Percentiles rank a stretch among this genome's conserved stretches.
phyloP scores from a whole-genome alignment of 1,140 invertebrate species.

The Nasonia vitripennis region DNA sequence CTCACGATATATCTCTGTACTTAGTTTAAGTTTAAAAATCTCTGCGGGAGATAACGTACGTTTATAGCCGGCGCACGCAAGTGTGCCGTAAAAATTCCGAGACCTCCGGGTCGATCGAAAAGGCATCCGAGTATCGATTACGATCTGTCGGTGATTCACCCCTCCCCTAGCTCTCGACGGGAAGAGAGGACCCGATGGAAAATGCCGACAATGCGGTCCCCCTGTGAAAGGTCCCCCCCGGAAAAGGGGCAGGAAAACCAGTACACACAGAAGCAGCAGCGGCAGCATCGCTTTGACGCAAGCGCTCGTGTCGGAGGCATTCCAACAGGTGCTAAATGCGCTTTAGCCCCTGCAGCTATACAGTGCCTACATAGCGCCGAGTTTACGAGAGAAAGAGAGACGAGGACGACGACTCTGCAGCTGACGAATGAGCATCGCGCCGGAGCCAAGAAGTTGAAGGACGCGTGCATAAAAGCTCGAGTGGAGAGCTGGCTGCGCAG shows the following conservation, averaged over 20 bases:
- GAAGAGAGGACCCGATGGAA: background rate
- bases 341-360: conserved; percentile 53
- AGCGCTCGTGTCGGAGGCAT: conserved; percentile 58
- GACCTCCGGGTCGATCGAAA: background rate
- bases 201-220: background rate
- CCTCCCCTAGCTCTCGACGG: too few relatives aligned
- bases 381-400: conserved; percentile 32
- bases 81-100: background rate
- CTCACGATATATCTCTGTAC: too few relatives aligned
- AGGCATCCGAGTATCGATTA: background rate
- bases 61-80: background rate
- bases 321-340: conserved; percentile 73
- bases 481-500: background rate
- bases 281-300: conserved; percentile 10
- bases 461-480: background rate
- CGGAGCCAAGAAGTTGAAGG: background rate
- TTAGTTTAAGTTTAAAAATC: too few relatives aligned
- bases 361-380: background rate
- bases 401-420: background rate
- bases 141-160: conserved; percentile 29
- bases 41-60: too few relatives aligned
- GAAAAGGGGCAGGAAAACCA: background rate
- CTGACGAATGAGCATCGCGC: background rate
- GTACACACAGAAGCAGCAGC: background rate
- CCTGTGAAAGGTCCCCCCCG: too few relatives aligned